Base-by-base conservation (phyloP, 1,140 invertebrate species). In the Calliphora vicina region DNA sequence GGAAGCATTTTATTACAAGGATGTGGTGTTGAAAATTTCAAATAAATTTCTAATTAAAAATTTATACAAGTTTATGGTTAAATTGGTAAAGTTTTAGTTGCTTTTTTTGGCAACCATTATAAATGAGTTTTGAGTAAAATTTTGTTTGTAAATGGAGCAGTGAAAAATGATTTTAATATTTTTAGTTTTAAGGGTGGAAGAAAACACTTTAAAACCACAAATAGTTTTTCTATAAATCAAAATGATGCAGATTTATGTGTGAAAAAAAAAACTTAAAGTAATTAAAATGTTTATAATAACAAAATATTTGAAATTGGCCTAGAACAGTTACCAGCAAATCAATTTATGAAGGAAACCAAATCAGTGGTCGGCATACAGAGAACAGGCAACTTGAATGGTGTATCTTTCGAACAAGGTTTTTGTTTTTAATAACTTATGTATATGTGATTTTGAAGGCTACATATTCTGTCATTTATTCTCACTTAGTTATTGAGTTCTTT, bases 61-160 rank as follows among this genome's bases (percentile, higher is more conserved):
- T 67, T 67, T 67, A 67, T 67, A 67, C n/a, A 67, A 67, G 9
- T 67, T 67, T 67, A 67, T 67, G 61, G 61, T 67, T 67, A 23
- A 67, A 23, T 9, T 67, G 61, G 61, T 67, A 67, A 67, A 67
- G n/a, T 67, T 67, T 67, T 67, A 9, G 23, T 57, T 57, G 17
- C 5, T 57, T n/a, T 57, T 57, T 57, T 57, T 57, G 15, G 50
- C 50, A 57, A 57, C 61, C 61, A 67, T 23, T 67, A 67, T 67
- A 67, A 67, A 67, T 67, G 61, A 67, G n/a, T 67, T 67, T 67
- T 67, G n/a, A 9, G n/a, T 25, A 67, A 67, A 67, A 67, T 67
- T 67, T 50, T 9, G 12, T 50, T 67, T 67, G n/a, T 23, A 8
- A 23, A 67, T 20, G 23, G 8, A 67, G 20, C n/a, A 67, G n/a